Base-by-base conservation (phyloP, 2,113 vertebrate species). In the Cheirogaleus medius region DNA sequence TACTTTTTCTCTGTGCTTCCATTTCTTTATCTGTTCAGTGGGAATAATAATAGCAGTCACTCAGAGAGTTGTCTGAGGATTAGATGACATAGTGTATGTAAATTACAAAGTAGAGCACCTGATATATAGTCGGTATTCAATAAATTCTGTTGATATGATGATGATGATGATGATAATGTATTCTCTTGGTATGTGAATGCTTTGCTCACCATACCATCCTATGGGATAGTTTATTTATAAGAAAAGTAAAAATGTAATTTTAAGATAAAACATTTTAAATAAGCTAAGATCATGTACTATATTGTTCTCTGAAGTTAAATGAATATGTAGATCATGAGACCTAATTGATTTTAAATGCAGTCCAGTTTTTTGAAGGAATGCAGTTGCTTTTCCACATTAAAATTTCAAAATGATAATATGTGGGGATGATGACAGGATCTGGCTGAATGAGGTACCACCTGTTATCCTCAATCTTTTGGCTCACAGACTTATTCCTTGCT, bases 231-330 rank as follows among this genome's bases (percentile, higher is more conserved):
- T 47, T 15, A 69, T 69, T 81, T 84, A 76, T 80, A 68, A 39
- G 27, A 29, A 83, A 85, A 56, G 9, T 29, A 11, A 74, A 81
- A 27, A 42, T 58, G 83, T 87, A 15, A 71, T 71, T 96, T 93
- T 86, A 64, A 90, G 52, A 83, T 88, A 84, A 64, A 44, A 71
- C n/a, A 58, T 47, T 95, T 66, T 90, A 81, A 78, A 64, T 58
- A 71, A 42, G 8, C 60, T 60, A 56, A 32, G 37, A 69, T 63
- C 69, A 39, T 63, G 68, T 78, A 25, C 37, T 94, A 52, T 39
- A 20, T 76, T 80, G 27, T 66, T 56, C 54, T 78, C 54, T n/a
- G n/a, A 83, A 17, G 25, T 47, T 64, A 91, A 71, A 12, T 42
- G 44, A 91, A 58, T 80, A 47, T 73, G 64, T 69, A 84, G 54